Conservation (phyloP, 2,113 vertebrate species). For the Spilogale gracilis region DNA sequence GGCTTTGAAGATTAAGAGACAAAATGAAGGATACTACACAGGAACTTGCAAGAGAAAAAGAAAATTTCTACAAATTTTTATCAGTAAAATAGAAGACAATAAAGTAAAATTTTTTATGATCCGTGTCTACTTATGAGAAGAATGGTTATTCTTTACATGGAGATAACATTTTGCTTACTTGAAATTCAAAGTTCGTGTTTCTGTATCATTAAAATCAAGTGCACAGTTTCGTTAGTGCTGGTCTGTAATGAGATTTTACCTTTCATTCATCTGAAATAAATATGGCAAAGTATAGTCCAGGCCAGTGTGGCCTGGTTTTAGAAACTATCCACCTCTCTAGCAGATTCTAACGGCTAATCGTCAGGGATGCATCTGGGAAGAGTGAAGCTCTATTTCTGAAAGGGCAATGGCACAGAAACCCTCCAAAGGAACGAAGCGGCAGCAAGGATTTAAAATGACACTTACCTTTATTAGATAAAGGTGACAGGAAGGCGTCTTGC, state of each 20-base stretch:
- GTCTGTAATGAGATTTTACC: neutral
- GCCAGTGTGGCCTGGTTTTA: neutral
- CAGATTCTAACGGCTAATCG: neutral
- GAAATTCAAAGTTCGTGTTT: constrained; percentile 39
- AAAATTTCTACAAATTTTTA: neutral
- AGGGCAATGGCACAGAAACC: neutral
- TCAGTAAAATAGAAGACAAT: constrained; percentile 1
- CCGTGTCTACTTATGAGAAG: neutral
- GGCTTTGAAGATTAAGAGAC: neutral
- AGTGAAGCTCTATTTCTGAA: neutral
- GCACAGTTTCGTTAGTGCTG: neutral
- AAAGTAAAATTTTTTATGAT: neutral
- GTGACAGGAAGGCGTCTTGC: constrained; percentile 97
- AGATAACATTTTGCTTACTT: constrained; percentile 30
- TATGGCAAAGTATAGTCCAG: neutral
- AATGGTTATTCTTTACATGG: constrained; percentile 28
- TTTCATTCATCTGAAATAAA: neutral
- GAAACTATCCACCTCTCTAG: neutral
- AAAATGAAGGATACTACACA: constrained; percentile 50
- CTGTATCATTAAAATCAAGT: neutral
- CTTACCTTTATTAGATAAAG: constrained; percentile 97
- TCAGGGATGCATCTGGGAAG: neutral
- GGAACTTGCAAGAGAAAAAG: neutral
- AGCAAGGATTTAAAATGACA: constrained; percentile 64
- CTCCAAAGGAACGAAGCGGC: constrained; percentile 20